A percentile compares a stretch with the other conserved stretches of the same genome.
Evolutionary conservation across 2,113 vertebrate species (phyloP).

Genomic region (Strix aluco): DNA sequence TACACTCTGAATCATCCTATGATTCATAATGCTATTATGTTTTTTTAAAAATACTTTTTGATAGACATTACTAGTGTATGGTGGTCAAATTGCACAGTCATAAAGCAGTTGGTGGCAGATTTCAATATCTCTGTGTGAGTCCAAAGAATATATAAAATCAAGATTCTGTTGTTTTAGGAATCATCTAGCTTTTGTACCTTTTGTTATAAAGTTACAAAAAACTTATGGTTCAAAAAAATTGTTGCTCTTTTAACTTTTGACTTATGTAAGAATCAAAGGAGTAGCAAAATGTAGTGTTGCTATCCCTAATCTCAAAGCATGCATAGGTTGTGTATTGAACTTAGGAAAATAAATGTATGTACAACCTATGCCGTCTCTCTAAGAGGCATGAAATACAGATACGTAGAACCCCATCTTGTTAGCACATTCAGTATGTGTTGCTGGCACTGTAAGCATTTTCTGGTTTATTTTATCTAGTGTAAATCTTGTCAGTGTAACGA

Average conservation of each 20-base stretch:
- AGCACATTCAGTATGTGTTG: not conserved
- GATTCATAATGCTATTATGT: constrained; percentile 47
- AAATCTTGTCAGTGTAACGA: not conserved
- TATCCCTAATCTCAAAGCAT: not conserved
- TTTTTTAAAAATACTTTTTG: constrained; percentile 54
- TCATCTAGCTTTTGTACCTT: not conserved
- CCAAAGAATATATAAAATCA: not conserved
- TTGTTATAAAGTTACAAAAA: not conserved
- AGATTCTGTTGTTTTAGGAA: not conserved
- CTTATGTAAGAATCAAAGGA: not conserved
- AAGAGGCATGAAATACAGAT: not conserved
- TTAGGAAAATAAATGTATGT: not conserved
- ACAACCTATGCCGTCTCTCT: not conserved
- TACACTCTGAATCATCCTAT: constrained; percentile 33
- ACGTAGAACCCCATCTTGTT: not conserved
- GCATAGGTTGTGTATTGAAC: not conserved
- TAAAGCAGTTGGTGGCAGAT: constrained; percentile 38
- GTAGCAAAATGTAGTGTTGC: not conserved
- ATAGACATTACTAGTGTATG: constrained; percentile 26
- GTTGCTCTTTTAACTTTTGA: not conserved
- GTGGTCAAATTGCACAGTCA: constrained; percentile 37
- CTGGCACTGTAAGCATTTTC: not conserved
- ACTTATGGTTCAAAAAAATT: not conserved
- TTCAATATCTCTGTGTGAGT: constrained; percentile 23
- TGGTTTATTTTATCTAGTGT: not conserved